Percentiles rank a stretch among this genome's conserved stretches.
These are phyloP conservation scores for Diadema setosum DNA, from an alignment of 35 echinoderm and acorn worm species.

Conservation along the genomic window DNA sequence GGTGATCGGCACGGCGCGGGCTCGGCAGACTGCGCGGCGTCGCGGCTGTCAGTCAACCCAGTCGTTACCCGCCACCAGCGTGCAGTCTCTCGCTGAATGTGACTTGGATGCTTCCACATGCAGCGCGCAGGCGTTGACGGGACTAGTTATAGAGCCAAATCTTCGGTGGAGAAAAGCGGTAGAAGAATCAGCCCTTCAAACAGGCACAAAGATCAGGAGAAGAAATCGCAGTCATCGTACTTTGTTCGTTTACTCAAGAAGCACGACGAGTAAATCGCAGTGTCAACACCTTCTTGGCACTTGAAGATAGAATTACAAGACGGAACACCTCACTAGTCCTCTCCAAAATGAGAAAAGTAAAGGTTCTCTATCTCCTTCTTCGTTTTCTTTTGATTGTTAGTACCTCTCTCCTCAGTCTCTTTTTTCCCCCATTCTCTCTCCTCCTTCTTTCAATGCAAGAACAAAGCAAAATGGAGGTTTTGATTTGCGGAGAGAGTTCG, in stretches of 20 bases:
- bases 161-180: too few relatives aligned
- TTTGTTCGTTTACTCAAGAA: conserved; percentile 7
- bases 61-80: too few relatives aligned
- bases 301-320: conserved; percentile 6
- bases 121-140: background rate
- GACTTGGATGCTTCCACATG: too few relatives aligned
- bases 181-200: background rate
- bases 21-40: background rate
- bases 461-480: background rate
- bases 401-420: background rate
- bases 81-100: too few relatives aligned
- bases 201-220: background rate
- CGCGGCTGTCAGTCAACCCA: conserved; percentile 7
- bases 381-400: too few relatives aligned
- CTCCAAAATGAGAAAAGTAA: background rate
- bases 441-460: background rate
- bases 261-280: background rate
- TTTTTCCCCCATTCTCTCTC: background rate
- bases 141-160: background rate
- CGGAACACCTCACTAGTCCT: background rate
- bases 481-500: background rate
- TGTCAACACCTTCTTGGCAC: conserved; percentile 13
- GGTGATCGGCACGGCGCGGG: too few relatives aligned
- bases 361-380: background rate
- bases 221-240: conserved; percentile 7